phyloP scores from a whole-genome alignment of 2,797 vertebrate species.

The Heteromormyrus szaboi region DNA sequence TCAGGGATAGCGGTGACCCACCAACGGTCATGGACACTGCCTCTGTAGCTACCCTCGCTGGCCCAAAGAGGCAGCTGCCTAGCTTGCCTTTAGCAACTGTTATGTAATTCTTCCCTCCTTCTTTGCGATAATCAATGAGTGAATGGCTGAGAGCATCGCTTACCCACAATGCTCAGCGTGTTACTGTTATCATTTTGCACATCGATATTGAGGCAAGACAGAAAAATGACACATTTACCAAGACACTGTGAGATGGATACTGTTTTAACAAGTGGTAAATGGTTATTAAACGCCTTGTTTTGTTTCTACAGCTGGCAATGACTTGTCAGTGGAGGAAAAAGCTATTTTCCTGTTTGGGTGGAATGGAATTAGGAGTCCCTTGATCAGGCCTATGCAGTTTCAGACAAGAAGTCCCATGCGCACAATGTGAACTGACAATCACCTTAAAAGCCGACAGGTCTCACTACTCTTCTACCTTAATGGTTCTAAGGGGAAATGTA shows the following conservation, averaged over 20 bases:
- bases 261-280: neutral
- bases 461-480: neutral
- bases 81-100: constrained; percentile 63
- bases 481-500: neutral
- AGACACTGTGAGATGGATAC: neutral
- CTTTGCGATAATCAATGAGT: constrained; percentile 50
- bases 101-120: constrained; percentile 38
- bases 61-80: constrained; percentile 51
- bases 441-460: neutral
- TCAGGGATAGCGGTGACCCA: constrained; percentile 94
- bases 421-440: neutral
- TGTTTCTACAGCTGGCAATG: neutral
- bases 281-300: neutral
- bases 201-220: neutral
- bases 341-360: neutral
- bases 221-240: neutral
- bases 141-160: constrained; percentile 45
- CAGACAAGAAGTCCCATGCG: neutral
- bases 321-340: neutral
- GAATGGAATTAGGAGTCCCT: neutral
- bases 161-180: constrained; percentile 48
- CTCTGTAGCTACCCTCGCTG: constrained; percentile 56
- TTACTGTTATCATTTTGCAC: neutral
- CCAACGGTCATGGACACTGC: constrained; percentile 62
- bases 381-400: neutral